phyloP scores from a whole-genome alignment of 2,888 invertebrate species.

The Augochlorella aurata region DNA sequence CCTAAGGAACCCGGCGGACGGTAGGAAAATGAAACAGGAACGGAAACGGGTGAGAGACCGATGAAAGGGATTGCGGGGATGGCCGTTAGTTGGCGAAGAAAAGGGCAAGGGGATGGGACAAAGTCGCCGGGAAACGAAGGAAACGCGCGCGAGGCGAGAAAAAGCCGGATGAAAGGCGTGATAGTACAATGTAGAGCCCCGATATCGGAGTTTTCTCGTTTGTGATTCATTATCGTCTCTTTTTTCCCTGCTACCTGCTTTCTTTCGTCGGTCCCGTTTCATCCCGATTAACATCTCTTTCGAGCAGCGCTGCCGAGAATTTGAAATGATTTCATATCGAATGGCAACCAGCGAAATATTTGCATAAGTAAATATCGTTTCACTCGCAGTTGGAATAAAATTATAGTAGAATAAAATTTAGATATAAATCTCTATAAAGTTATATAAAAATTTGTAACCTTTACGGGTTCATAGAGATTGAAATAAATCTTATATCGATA shows the following conservation, averaged over 20 bases:
- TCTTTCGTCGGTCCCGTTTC: not conserved
- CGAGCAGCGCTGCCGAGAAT: no score
- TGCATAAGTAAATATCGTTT: no score
- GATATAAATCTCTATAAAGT: no score
- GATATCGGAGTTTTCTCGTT: slow-evolving; percentile 60
- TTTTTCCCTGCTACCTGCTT: slow-evolving; percentile 9
- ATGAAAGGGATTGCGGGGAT: slow-evolving; percentile 31
- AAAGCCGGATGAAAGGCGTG: slow-evolving; percentile 21
- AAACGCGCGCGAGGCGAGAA: slow-evolving; percentile 2
- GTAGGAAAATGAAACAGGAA: slow-evolving; percentile 40
- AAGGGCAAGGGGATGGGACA: not conserved
- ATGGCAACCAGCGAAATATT: no score
- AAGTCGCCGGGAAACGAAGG: not conserved
- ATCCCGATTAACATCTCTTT: slow-evolving; percentile 1
- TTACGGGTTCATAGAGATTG: no score
- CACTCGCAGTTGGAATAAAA: no score
- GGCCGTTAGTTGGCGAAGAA: slow-evolving; percentile 12
- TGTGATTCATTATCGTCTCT: slow-evolving; percentile 63
- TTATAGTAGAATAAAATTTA: no score
- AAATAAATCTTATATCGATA: no score
- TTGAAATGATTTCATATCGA: no score
- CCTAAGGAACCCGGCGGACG: slow-evolving; percentile 25
- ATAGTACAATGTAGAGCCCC: slow-evolving; percentile 38
- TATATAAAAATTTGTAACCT: no score
- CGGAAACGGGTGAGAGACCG: slow-evolving; percentile 39